Percentiles rank a stretch among this genome's conserved stretches.
phyloP scores from a whole-genome alignment of 1,140 invertebrate species.

The Harlomillsia oculata region DNA sequence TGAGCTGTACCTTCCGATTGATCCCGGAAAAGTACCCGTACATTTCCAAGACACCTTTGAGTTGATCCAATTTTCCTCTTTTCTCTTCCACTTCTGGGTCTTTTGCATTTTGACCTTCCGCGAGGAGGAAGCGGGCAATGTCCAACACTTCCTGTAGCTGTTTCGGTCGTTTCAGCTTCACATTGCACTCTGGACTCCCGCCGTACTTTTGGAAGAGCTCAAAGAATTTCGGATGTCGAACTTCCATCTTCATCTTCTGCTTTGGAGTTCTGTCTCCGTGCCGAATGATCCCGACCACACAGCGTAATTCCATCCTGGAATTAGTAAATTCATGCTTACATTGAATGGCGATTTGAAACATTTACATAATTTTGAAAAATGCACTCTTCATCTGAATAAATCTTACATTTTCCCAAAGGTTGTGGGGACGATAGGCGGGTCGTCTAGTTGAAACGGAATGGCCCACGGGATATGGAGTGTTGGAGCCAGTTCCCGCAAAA shows the following conservation, averaged over 20 bases:
- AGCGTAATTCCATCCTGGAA: slow-evolving; percentile 86
- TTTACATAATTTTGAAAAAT: no score
- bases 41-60: slow-evolving; percentile 99
- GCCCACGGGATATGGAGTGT: slow-evolving; percentile 94
- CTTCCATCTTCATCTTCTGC: slow-evolving; percentile 99
- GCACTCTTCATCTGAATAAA: no score
- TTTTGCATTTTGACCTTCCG: slow-evolving; percentile 70
- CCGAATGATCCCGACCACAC: slow-evolving; percentile 94
- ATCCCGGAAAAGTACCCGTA: slow-evolving; percentile 99
- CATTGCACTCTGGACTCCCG: slow-evolving; percentile 86
- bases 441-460: slow-evolving; percentile 91
- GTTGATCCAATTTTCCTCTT: slow-evolving; percentile 90
- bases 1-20: slow-evolving; percentile 99
- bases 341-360: no score
- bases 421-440: slow-evolving; percentile 96
- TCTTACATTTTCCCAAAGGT: slow-evolving; percentile 94
- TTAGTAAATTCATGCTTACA: slow-evolving; percentile 4
- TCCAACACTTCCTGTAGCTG: slow-evolving; percentile 96
- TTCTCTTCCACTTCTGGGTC: slow-evolving; percentile 94
- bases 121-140: slow-evolving; percentile 76
- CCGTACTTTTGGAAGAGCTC: slow-evolving; percentile 97
- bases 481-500: slow-evolving; percentile 82
- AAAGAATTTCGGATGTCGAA: slow-evolving; percentile 98
- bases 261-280: slow-evolving; percentile 98
- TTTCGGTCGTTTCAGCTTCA: slow-evolving; percentile 95